Conservation (phyloP, 2,888 invertebrate species). For the Herminia tarsipennalis region DNA sequence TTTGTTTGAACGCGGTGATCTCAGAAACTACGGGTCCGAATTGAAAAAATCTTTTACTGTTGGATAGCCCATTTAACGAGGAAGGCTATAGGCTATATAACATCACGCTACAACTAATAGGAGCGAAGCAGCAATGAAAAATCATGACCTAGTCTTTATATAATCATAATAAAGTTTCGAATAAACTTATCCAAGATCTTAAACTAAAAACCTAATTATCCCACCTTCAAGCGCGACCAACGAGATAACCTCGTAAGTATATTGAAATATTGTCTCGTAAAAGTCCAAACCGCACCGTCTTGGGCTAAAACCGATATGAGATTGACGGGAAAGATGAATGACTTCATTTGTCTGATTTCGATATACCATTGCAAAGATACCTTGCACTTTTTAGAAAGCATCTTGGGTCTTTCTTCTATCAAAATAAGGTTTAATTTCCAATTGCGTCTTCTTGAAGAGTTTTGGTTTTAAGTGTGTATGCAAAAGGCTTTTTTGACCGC, state of each 20-base stretch:
- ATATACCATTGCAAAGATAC: conserved; percentile 67
- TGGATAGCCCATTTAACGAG: too few relatives aligned
- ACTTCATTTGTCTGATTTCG: conserved; percentile 82
- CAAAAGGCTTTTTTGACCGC: conserved; percentile 71
- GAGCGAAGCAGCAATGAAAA: too few relatives aligned
- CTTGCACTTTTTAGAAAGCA: background rate
- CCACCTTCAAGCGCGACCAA: conserved; percentile 21
- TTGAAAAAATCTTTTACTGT: too few relatives aligned
- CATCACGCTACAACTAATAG: too few relatives aligned
- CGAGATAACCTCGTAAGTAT: conserved; percentile 77
- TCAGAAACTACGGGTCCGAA: too few relatives aligned
- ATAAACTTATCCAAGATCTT: background rate
- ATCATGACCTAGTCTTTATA: too few relatives aligned
- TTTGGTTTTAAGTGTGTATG: conserved; percentile 50
- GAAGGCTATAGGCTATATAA: too few relatives aligned
- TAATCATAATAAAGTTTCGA: too few relatives aligned
- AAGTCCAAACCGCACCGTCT: conserved; percentile 69
- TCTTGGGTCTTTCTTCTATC: background rate
- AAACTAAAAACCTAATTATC: conserved; percentile 34
- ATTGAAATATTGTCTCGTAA: conserved; percentile 84
- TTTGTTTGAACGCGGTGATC: too few relatives aligned
- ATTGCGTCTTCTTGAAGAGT: background rate
- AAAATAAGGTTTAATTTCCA: conserved; percentile 39
- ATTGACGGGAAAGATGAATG: conserved; percentile 76
- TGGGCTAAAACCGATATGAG: conserved; percentile 70